Conservation (phyloP, 1,140 invertebrate species). For the Centruroides sculpturatus region DNA sequence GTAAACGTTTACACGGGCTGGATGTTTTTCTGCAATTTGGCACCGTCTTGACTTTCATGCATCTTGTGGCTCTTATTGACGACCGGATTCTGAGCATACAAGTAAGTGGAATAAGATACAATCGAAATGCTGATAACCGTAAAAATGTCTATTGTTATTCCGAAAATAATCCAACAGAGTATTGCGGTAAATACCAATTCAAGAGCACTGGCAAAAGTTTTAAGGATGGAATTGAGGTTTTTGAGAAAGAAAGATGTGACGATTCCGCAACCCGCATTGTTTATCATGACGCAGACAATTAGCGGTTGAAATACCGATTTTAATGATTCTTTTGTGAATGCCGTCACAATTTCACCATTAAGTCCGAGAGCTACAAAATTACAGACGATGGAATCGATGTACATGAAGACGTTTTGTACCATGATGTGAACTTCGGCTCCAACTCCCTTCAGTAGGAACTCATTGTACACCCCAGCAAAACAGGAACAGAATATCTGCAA, state of each 20-base stretch:
- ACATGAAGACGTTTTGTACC: slow-evolving; percentile 93
- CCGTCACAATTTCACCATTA: slow-evolving; percentile 42
- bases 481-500: slow-evolving; percentile 83
- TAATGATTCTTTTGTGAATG: slow-evolving; percentile 43
- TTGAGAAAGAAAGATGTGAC: slow-evolving; percentile 87
- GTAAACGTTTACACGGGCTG: no score
- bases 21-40: no score
- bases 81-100: slow-evolving; percentile 85
- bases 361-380: slow-evolving; percentile 53
- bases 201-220: slow-evolving; percentile 88
- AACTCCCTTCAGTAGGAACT: slow-evolving; percentile 73
- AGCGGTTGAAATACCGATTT: slow-evolving; percentile 39
- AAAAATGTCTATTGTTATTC: slow-evolving; percentile 66
- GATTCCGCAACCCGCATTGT: slow-evolving; percentile 81
- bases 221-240: slow-evolving; percentile 86
- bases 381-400: slow-evolving; percentile 82
- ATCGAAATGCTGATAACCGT: slow-evolving; percentile 67
- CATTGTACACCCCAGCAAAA: slow-evolving; percentile 89
- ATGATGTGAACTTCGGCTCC: slow-evolving; percentile 70
- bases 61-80: slow-evolving; percentile 5
- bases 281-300: slow-evolving; percentile 69
- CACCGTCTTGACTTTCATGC: no score
- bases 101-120: slow-evolving; percentile 62
- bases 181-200: slow-evolving; percentile 84
- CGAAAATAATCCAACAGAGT: slow-evolving; percentile 75